Evolutionary conservation across 1,140 invertebrate genomes (phyloP), one percentile per base, ranked within the genome.

Genomic region (Drosophila orosa): DNA sequence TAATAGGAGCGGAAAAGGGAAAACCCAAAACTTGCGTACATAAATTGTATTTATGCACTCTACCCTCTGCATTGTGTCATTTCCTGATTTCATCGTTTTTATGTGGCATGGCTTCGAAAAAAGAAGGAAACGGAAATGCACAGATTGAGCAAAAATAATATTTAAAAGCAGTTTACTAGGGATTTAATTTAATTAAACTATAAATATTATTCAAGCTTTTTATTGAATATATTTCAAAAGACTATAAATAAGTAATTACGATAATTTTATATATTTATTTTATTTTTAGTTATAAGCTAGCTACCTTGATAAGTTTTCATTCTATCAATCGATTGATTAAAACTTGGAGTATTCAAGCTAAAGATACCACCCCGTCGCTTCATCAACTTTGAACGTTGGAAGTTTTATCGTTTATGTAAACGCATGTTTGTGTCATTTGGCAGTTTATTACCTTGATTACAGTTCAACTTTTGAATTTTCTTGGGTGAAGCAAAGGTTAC

Each of bases 41-140:
- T 72, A 71, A 72, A 72, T 72, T 71, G 68, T 71, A 48, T 72
- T 72, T 72, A 72, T 72, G 66, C 68, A 71, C 67, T 71, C 65
- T 42, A 25, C 65, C 54, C 68, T 25, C 68, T 58, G 68, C 52
- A 58, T 48, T 72, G 66, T 71, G 68, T 71, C 52, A 42, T 71
- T 72, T 71, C 52, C 42, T 39, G 52, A 71, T 48, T 58, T 72
- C 33, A 39, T 31, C 37, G 29, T 44, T 44, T 55, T 69, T 44
- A 40, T 69, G 15, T 22, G 12, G 33, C 33, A 6, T 17, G 15
- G 25, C n/a, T 35, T 10, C 13, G 3, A 22, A 35, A 40, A 17
- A 33, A 25, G 13, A 27, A n/a, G 33, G 12, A 37, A 37, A 19
- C 19, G 19, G 19, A 2, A 25, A 39, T 22, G 31, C 19, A 19